Evolutionary conservation across 2,888 invertebrate species (phyloP).

Genomic region (Cephus pygmeus): DNA sequence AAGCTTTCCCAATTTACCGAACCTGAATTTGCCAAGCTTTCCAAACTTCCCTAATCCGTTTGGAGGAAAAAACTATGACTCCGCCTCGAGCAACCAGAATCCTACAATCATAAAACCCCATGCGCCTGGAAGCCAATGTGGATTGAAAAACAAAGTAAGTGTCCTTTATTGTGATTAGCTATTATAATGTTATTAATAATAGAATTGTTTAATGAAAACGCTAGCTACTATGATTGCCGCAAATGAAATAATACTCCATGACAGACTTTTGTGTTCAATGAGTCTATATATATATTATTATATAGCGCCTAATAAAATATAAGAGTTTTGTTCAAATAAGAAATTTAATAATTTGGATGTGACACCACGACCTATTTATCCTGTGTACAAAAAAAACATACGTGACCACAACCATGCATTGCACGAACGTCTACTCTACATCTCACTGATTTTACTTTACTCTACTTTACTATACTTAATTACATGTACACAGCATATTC

Average conservation of each 20-base stretch:
- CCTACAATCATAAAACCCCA: constrained; percentile 36
- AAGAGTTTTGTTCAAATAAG: neutral
- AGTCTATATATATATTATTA: neutral
- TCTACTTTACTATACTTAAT: constrained; percentile 2
- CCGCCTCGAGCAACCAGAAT: constrained; percentile 35
- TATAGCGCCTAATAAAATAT: neutral
- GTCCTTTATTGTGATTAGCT: constrained; percentile 7
- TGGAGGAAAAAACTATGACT: constrained; percentile 30
- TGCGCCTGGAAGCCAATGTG: constrained; percentile 56
- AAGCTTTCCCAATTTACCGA: constrained; percentile 24
- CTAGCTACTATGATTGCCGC: neutral
- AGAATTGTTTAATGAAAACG: neutral
- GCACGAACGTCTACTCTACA: neutral
- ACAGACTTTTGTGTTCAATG: neutral
- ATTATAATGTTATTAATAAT: neutral
- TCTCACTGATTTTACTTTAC: neutral
- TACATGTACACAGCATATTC: neutral
- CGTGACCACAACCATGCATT: neutral
- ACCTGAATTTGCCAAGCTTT: constrained; percentile 46
- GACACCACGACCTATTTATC: neutral
- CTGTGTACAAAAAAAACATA: neutral
- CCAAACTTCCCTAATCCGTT: constrained; percentile 37
- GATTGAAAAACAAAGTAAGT: constrained; percentile 63
- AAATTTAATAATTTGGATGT: neutral
- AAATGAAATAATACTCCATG: neutral